phyloP scores from a whole-genome alignment of 2,888 invertebrate genomes.

The Lumbricus terrestris region DNA sequence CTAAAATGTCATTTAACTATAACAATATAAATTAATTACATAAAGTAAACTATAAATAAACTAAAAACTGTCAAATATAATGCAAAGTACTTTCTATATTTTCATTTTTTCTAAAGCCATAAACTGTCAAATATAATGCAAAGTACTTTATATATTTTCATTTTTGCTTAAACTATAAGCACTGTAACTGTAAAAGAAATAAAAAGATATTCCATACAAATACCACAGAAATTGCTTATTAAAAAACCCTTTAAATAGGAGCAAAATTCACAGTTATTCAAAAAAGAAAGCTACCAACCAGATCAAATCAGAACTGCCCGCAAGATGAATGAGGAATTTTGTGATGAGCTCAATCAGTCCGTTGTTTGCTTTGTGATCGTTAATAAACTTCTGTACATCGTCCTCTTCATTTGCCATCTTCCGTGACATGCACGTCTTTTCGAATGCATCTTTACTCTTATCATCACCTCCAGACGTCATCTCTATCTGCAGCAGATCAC shows the following conservation, averaged over 20 bases:
- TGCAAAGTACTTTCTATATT: background rate
- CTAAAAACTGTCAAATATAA: background rate
- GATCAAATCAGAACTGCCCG: constrained; percentile 34
- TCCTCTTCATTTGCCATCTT: constrained; percentile 31
- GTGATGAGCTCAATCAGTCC: constrained; percentile 50
- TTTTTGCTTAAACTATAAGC: background rate
- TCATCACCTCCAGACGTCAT: background rate
- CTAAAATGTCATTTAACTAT: background rate
- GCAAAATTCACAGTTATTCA: background rate
- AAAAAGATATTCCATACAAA: background rate
- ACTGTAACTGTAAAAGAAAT: background rate
- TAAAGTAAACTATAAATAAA: background rate
- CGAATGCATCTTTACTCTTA: background rate
- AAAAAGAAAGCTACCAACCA: constrained; percentile 37
- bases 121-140: background rate
- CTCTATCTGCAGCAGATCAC: background rate
- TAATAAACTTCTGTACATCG: constrained; percentile 42
- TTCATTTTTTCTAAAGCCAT: background rate
- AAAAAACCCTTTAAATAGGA: background rate
- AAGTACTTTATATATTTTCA: background rate
- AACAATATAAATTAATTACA: background rate
- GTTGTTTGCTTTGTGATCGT: constrained; percentile 44
- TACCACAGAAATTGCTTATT: background rate
- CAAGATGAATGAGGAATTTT: constrained; percentile 43
- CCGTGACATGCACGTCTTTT: background rate